phyloP scores from a whole-genome alignment of 2,113 vertebrate genomes.

The Sander vitreus region DNA sequence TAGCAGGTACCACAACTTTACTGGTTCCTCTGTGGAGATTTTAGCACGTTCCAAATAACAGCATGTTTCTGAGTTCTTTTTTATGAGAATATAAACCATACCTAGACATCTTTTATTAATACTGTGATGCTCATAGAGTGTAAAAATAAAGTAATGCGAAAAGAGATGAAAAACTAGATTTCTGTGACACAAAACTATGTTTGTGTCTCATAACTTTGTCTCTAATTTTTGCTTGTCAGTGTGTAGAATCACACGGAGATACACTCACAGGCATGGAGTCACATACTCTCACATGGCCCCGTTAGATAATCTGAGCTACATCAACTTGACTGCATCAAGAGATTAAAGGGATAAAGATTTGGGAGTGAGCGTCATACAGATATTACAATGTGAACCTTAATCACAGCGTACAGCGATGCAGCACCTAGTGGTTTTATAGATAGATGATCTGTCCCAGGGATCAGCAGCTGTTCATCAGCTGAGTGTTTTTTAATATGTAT shows the following conservation, averaged over 20 bases:
- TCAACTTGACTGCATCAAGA: conserved; percentile 51
- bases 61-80: neutral
- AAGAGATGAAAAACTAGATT: too few species aligned
- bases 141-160: neutral
- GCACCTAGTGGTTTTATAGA: neutral
- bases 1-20: too few species aligned
- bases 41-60: neutral
- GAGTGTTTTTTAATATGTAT: neutral
- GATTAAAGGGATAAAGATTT: conserved; percentile 72
- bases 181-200: too few species aligned
- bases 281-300: conserved; percentile 1
- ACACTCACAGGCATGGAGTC: neutral
- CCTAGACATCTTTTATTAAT: neutral
- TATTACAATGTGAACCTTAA: conserved; percentile 56
- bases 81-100: neutral
- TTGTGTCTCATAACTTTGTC: neutral
- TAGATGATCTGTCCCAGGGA: neutral
- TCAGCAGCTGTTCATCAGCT: conserved; percentile 10
- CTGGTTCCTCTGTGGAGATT: neutral
- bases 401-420: conserved; percentile 41
- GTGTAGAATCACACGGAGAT: neutral
- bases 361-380: conserved; percentile 37
- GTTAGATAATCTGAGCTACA: conserved; percentile 63
- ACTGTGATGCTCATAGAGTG: neutral
- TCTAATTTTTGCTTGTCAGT: neutral